Base-by-base conservation (phyloP, 1,140 invertebrate genomes). In the Orchestia grillus region DNA sequence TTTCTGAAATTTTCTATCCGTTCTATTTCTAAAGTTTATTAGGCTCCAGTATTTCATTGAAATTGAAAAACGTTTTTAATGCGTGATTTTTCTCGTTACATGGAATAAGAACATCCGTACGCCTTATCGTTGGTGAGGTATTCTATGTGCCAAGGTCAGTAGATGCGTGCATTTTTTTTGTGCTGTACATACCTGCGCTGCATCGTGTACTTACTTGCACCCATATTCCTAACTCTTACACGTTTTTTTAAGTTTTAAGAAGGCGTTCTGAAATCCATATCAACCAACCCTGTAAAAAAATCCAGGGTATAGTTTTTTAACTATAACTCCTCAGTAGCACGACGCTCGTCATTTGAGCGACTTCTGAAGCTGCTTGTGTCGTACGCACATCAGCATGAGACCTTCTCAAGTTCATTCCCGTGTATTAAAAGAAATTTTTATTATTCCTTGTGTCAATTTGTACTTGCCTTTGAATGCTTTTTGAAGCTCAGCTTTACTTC, bases 81-180 rank as follows among this genome's bases (percentile, higher is more conserved):
- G 36, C 28, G 28, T 77, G 11, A 36, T 77, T 77, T 77, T 77
- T 53, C 36, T 77, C 28, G 11, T 77, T 77, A 44, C 62, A 23
- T 77, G 11, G 28, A 6, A n/a, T 45, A 42, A 96, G 53, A 90
- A 41, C 95, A 92, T 96, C 87, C 87, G 94, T 96, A 62, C 53
- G 95, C 95, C 94, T 47, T 95, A 53, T 57, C 96, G 96, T 96
- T 96, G 96, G 96, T 77, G 62, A 77, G 62, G 62, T 36, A 36
- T 77, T 23, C 15, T 77, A 28, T 77, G 96, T 96, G 77, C 96
- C 96, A 62, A 96, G 96, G 88, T 95, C 88, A 95, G 77, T 96
- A 95, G 94, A 95, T 43, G 96, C 95, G 87, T 96, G 96, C 96
- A 23, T 77, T 23, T 36, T 77, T 1, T 77, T 53, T 53, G 47